phyloP scores from a whole-genome alignment of 2,888 invertebrate genomes.

The Penaeus monodon region DNA sequence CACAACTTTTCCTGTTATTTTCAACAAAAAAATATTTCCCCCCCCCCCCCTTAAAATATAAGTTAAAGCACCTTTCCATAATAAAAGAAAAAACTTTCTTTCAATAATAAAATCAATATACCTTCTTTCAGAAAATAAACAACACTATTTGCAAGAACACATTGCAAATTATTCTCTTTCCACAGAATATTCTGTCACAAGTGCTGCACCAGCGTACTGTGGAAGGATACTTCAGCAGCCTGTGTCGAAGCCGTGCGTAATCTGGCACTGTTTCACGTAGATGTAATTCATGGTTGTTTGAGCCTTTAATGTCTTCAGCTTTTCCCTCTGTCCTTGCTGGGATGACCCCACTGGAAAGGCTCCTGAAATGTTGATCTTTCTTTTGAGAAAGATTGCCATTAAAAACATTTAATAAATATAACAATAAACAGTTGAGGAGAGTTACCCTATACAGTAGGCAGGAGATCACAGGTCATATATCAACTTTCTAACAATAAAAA shows the following conservation, averaged over 20 bases:
- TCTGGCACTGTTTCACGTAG: constrained; percentile 24
- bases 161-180: too few species aligned
- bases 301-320: constrained; percentile 8
- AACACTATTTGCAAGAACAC: too few species aligned
- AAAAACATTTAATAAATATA: not conserved
- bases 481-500: too few species aligned
- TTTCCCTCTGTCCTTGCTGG: constrained; percentile 11
- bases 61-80: too few species aligned
- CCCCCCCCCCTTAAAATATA: too few species aligned
- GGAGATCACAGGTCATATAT: too few species aligned
- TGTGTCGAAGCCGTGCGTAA: constrained; percentile 20
- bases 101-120: too few species aligned
- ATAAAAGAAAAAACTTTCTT: too few species aligned
- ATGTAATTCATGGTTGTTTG: constrained; percentile 12
- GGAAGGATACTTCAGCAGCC: constrained; percentile 27
- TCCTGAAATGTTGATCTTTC: constrained; percentile 1
- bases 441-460: not conserved
- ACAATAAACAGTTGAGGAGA: not conserved
- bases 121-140: too few species aligned
- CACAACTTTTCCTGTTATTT: too few species aligned
- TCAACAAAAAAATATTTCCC: too few species aligned
- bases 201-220: constrained; percentile 29
- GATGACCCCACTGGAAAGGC: constrained; percentile 26
- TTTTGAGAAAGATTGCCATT: not conserved
- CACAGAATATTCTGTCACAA: not conserved